Base-by-base conservation (phyloP, 2,888 invertebrate species). In the Nymphalis c-album region DNA sequence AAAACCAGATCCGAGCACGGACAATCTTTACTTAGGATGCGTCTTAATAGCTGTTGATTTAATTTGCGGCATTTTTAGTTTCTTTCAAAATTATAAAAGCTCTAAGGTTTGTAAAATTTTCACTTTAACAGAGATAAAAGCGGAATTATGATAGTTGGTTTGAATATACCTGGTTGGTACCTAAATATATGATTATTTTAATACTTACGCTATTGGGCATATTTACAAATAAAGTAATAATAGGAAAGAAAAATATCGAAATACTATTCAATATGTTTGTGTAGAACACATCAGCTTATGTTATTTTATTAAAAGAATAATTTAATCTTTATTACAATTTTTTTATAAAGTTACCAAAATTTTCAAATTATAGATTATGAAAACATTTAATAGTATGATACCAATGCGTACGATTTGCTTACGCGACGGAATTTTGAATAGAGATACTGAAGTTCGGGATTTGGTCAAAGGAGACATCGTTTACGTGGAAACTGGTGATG, bases 41-140 rank as follows among this genome's bases (percentile, higher is more conserved):
- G 97, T 98, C 83, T 95, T 99, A 87, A 96, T 98, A 78, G 95
- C 94, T 84, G 98, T 99, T 81, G 99, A 99, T 82, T 94, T 99
- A 85, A 96, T 98, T 76, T 99, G 98, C 86, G 99, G 99, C 82
- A 95, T 97, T 86, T 99, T 99, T 94, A 98, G 98, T 80, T 99
- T 98, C 93, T 98, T 98, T 91, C 99, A 98, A 93, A 99, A 98
- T 92, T 98, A 96, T 86, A 98, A 98, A 93, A 98, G 98, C 88
- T 97, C 97, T 77, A 97, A 91, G 85, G 91, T 90, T 60, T 22
- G 66, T 35, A 7, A 8, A 18, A n/a, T 57, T 18, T 35, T 57
- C 8, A n/a, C 2, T 48, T 48, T 18, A 5, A n/a, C 18, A 48
- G 48, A 48, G 17, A 7, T 16, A 48, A 48, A n/a, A 18, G 17